Percentiles rank a stretch among this genome's conserved stretches.
phyloP scores from a whole-genome alignment of 2,113 vertebrate genomes.

The Muntiacus muntjak region DNA sequence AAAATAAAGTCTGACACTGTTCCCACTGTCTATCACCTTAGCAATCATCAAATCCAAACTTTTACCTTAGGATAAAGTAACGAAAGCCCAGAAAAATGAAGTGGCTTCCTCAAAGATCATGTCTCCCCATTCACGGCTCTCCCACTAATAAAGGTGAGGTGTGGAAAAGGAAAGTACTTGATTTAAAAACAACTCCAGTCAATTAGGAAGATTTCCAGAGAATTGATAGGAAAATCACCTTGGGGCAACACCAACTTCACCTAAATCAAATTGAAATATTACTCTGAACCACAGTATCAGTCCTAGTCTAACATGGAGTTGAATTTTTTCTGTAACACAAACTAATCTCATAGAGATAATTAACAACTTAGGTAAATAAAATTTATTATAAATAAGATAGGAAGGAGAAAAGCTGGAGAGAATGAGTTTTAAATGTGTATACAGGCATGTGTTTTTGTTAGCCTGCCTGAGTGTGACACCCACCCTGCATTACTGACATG shows the following conservation, averaged over 20 bases:
- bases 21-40: neutral
- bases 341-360: neutral
- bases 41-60: neutral
- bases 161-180: neutral
- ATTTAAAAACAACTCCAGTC: constrained; percentile 1
- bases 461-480: neutral
- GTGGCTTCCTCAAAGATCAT: neutral
- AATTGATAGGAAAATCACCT: constrained; percentile 43
- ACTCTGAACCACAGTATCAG: neutral
- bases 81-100: neutral
- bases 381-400: neutral
- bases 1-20: too few relatives aligned
- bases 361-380: neutral
- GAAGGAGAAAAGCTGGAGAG: neutral
- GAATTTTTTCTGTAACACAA: constrained; percentile 24
- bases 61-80: neutral
- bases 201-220: constrained; percentile 30
- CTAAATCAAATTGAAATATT: constrained; percentile 12
- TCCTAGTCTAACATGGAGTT: neutral
- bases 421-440: neutral
- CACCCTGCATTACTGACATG: neutral
- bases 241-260: neutral
- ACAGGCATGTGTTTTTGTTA: neutral
- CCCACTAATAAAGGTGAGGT: neutral
- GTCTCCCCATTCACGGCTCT: neutral